phyloP scores from a whole-genome alignment of 2,113 vertebrate genomes.

The Micromys minutus region DNA sequence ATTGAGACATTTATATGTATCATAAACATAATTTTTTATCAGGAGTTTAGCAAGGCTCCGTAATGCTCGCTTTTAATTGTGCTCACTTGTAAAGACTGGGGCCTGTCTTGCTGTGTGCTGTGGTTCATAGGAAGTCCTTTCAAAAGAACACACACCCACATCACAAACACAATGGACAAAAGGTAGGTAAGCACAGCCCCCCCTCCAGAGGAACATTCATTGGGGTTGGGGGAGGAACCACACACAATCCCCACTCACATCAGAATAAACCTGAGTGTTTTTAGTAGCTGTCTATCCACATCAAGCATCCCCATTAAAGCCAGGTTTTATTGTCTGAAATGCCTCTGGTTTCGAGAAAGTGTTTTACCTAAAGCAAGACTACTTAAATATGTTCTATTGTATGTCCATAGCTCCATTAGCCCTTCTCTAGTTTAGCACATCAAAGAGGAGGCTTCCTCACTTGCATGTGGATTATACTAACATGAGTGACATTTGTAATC shows the following conservation, averaged over 20 bases:
- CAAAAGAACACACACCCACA: slow-evolving; percentile 64
- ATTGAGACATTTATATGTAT: slow-evolving; percentile 81
- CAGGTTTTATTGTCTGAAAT: slow-evolving; percentile 87
- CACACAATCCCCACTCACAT: slow-evolving; percentile 68
- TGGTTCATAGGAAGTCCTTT: slow-evolving; percentile 66
- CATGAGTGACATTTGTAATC: slow-evolving; percentile 93
- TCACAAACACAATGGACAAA: slow-evolving; percentile 64
- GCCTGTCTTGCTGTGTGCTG: slow-evolving; percentile 62
- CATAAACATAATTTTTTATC: slow-evolving; percentile 80
- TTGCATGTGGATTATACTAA: slow-evolving; percentile 93
- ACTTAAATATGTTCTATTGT: slow-evolving; percentile 94
- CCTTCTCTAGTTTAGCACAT: slow-evolving; percentile 93
- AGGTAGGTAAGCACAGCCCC: slow-evolving; percentile 49
- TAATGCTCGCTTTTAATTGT: slow-evolving; percentile 80
- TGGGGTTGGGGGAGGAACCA: neutral
- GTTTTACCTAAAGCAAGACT: slow-evolving; percentile 92
- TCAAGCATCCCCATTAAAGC: slow-evolving; percentile 79
- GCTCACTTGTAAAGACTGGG: slow-evolving; percentile 71
- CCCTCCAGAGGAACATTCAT: neutral
- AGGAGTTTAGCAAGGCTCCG: slow-evolving; percentile 74
- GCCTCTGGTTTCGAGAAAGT: slow-evolving; percentile 89
- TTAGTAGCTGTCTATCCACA: slow-evolving; percentile 79
- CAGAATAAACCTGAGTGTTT: slow-evolving; percentile 81
- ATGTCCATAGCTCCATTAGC: slow-evolving; percentile 95
- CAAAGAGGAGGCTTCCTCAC: slow-evolving; percentile 92